These are phyloP conservation scores for Calidris pygmaea DNA, from an alignment of 2,113 vertebrate genomes.

Conservation along the genomic window DNA sequence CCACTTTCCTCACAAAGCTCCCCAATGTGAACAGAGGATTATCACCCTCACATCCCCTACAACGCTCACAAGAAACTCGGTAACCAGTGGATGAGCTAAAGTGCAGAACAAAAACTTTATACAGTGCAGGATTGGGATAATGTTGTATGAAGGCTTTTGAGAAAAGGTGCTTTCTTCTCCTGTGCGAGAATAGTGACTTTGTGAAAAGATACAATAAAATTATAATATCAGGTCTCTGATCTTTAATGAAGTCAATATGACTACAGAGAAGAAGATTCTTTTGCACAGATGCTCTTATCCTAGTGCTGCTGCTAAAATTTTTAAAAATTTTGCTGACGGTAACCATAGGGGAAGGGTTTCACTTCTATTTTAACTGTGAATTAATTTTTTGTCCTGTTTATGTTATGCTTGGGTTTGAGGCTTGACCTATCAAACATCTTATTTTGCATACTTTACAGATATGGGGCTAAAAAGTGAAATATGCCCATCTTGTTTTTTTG, in stretches of 20 bases:
- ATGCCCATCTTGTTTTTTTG: background rate
- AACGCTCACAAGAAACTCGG: background rate
- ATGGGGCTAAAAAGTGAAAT: background rate
- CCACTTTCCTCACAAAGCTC: background rate
- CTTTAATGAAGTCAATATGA: constrained; percentile 2
- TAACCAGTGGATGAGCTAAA: background rate
- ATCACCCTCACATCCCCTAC: background rate
- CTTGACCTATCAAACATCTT: background rate
- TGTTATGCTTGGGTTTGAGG: constrained; percentile 22
- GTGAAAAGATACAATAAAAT: background rate
- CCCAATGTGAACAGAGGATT: background rate
- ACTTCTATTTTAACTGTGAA: constrained; percentile 43
- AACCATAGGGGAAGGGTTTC: background rate
- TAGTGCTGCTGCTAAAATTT: constrained; percentile 19
- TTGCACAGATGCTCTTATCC: background rate
- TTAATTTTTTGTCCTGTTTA: constrained; percentile 40
- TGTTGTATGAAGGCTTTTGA: background rate
- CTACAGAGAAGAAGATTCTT: background rate
- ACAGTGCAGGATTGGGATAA: background rate
- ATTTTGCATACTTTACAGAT: background rate
- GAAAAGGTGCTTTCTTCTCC: background rate
- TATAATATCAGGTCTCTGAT: background rate
- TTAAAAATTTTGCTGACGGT: background rate
- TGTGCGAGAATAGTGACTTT: background rate
- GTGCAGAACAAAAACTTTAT: background rate